Evolutionary conservation across 2,797 vertebrate genomes (phyloP), one percentile per base, ranked within the genome.

Genomic region (Ptychobarbus kaznakovi): DNA sequence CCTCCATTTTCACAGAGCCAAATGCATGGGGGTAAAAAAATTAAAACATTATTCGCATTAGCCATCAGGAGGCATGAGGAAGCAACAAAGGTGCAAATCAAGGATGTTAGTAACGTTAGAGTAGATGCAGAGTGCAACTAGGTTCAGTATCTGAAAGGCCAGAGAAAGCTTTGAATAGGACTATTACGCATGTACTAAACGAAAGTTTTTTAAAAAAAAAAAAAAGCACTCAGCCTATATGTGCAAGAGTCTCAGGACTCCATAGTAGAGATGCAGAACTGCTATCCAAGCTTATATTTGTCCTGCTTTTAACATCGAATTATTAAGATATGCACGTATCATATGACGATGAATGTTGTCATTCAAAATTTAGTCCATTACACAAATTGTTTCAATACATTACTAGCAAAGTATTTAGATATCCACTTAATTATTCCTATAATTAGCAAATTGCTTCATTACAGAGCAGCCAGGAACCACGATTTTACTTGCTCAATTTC

Each of bases 121-220:
- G 3, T 25, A 81, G 5, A 63, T 4, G 3, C 18, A 81, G 5
- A 28, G 11, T 28, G 6, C 13, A 32, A 32, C 25, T 65, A n/a
- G 28, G 16, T 12, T 28, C 3, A 46, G 16, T 5, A n/a, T 1
- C 35, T 0, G 0, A 6, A n/a, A 1, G 16, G 3, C n/a, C 22
- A 38, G 16, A 69, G 11, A 68, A 38, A 9, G 78, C 25, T 35
- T 80, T 16, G 7, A 51, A 80, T 80, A 6, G 6, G 16, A 18
- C 18, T 0, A 2, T 56, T 9, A 25, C 1, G 6, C 16, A 6
- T 5, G 5, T 49, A 16, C 46, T 49, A 5, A 49, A 16, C 6
- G 49, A 0, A 51, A 1, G 46, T 5, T 51, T 16, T 44, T 40
- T 18, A 1, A 6, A n/a, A n/a, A n/a, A n/a, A n/a, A n/a, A n/a